Conservation (phyloP, 2,797 vertebrate species). For the Xenopus petersii region DNA sequence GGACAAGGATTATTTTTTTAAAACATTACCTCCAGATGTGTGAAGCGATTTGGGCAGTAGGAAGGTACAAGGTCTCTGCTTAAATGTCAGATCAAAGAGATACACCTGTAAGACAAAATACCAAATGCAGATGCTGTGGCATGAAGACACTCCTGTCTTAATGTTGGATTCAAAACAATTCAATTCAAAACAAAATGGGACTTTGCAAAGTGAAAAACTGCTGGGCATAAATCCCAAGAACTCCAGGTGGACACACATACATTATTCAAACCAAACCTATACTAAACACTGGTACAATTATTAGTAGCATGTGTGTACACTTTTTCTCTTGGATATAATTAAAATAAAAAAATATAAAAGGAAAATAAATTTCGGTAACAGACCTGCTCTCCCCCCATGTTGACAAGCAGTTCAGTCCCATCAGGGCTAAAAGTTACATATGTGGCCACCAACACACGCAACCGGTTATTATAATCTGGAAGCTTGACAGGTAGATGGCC, state of each 20-base stretch:
- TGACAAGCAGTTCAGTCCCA: slow-evolving; percentile 93
- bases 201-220: too few species aligned
- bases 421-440: slow-evolving; percentile 97
- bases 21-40: slow-evolving; percentile 72
- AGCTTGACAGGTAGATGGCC: slow-evolving; percentile 94
- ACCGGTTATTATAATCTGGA: slow-evolving; percentile 91
- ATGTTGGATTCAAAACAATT: too few species aligned
- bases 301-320: too few species aligned
- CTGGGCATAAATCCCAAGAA: too few species aligned
- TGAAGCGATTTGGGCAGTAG: slow-evolving; percentile 90
- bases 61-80: slow-evolving; percentile 92
- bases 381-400: slow-evolving; percentile 99
- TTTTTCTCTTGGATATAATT: too few species aligned
- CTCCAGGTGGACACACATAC: too few species aligned
- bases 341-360: too few species aligned
- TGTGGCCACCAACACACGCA: slow-evolving; percentile 92
- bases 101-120: slow-evolving; percentile 78
- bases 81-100: slow-evolving; percentile 94
- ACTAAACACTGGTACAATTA: too few species aligned
- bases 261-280: too few species aligned
- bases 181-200: too few species aligned
- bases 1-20: background rate
- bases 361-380: slow-evolving; percentile 16
- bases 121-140: background rate
- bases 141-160: too few species aligned